Evolutionary conservation across 2,888 invertebrate genomes (phyloP), one percentile per base, ranked within the genome.

Genomic region (Xylota segnis): DNA sequence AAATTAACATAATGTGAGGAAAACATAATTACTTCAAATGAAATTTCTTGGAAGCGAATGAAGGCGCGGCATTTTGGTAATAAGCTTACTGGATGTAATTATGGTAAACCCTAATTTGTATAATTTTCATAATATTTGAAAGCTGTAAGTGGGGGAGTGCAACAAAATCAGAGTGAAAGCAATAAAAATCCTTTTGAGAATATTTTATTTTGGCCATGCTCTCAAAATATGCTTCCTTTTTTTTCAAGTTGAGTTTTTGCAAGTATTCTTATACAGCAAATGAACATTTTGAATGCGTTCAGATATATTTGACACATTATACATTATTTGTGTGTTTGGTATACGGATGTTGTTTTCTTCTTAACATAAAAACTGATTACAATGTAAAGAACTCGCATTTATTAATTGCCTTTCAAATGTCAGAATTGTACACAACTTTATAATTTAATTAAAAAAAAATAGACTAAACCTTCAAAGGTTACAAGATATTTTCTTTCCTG

Each of bases 51-150:
- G 66, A 71, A 83, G 50, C 54, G 72, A 83, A 72, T 58, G 59
- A 63, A 82, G 56, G 61, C 27, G 70, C 52, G 29, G 59, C 68
- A 56, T 12, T 70, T 45, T 43, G 50, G 47, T 71, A 83, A 82
- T 63, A 83, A 83, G 72, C 71, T 78, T 83, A 83, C 78, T 78
- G 45, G 72, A 65, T 83, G 78, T 83, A 72, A 83, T 83, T 83
- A 83, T 83, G 78, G 83, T 72, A 72, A 83, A 72, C 78, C 83
- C 78, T 72, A 72, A 83, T 83, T 83, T 78, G 78, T 83, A 78
- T 83, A 78, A 83, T 78, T 78, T 66, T 40, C 65, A 47, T 72
- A 72, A 78, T 61, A 83, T 83, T 72, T 78, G 66, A 29, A 23
- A 43, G 29, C 29, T 16, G 10, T 45, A 59, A 59, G 34, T 59